Evolutionary conservation across 2,888 invertebrate genomes (phyloP), one percentile per base, ranked within the genome.

Genomic region (Temnothorax rugatulus): DNA sequence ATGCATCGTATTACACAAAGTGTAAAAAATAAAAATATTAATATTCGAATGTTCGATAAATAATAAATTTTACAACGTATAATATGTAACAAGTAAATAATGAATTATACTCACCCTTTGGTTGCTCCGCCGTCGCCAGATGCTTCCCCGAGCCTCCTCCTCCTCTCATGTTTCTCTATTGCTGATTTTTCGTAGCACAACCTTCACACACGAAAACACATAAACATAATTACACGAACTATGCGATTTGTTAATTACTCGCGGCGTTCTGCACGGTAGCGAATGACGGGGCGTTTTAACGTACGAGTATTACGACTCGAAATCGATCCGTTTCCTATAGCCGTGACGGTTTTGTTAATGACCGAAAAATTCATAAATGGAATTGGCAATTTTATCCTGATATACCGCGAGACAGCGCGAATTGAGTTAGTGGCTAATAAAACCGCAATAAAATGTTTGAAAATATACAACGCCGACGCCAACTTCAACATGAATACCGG

Each of bases 1-100:
- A 63, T 38, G 38, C n/a, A 64, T 13, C 21, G 1, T n/a, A 64
- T 0, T 21, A 3, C 63, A 41, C 41, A 21, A 63, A 63, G n/a
- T 38, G 3, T 29, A 29, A 29, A 63, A 38, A 11, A 3, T 1
- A 8, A 13, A 13, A 64, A 38, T 9, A 63, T 34, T 38, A 38
- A 38, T 41, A 64, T 64, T 21, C 8, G 13, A 15, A 25, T 44
- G 25, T 25, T 4, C 15, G 0, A 8, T 41, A 3, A 25, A 64
- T 11, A 13, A 44, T 64, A 25, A 41, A 64, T 41, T 41, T 64
- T 29, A 3, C 25, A 44, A 25, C 8, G 13, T 64, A 47, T 68
- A 25, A 41, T 18, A 41, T 64, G 21, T 41, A 64, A 64, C 64
- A 66, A 44, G 18, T 47, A 41, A 41, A 41, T 25, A 66, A 66